These are phyloP conservation scores for Pasiphila rectangulata DNA, from an alignment of 2,888 invertebrate species.

Conservation along the genomic window DNA sequence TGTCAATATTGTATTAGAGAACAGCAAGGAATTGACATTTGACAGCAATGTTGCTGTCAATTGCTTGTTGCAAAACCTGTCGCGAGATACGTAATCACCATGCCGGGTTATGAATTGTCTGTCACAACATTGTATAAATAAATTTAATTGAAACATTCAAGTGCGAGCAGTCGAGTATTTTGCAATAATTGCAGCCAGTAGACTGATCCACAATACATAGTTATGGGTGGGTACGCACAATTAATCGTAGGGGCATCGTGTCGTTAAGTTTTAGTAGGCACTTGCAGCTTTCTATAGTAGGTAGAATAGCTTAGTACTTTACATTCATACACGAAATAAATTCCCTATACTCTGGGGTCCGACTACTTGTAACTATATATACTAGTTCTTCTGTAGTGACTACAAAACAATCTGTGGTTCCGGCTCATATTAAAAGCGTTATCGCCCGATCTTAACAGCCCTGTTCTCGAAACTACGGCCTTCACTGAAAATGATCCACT, in stretches of 20 bases:
- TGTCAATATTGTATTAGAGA: no score
- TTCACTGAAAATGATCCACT: slow-evolving; percentile 73
- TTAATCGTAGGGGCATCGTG: slow-evolving; percentile 5
- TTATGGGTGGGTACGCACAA: no score
- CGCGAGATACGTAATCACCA: no score
- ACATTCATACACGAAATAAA: slow-evolving; percentile 18
- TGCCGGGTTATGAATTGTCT: no score
- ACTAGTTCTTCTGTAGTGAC: slow-evolving; percentile 10
- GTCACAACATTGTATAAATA: no score
- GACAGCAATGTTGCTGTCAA: no score
- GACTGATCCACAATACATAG: no score
- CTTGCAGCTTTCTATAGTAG: slow-evolving; percentile 10
- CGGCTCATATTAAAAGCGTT: slow-evolving; percentile 78
- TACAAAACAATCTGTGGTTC: slow-evolving; percentile 47
- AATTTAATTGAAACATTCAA: no score
- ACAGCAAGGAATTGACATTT: no score
- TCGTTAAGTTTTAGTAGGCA: slow-evolving; percentile 13
- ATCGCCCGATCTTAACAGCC: slow-evolving; percentile 77
- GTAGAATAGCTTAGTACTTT: slow-evolving; percentile 8
- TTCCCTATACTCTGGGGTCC: slow-evolving; percentile 14
- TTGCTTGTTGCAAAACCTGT: no score
- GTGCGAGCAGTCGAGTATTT: no score
- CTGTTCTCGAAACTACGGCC: slow-evolving; percentile 74
- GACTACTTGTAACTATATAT: slow-evolving; percentile 3
- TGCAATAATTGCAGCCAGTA: no score